Conservation (phyloP, 2,113 vertebrate species). For the Ptilorrhoa leucosticta region DNA sequence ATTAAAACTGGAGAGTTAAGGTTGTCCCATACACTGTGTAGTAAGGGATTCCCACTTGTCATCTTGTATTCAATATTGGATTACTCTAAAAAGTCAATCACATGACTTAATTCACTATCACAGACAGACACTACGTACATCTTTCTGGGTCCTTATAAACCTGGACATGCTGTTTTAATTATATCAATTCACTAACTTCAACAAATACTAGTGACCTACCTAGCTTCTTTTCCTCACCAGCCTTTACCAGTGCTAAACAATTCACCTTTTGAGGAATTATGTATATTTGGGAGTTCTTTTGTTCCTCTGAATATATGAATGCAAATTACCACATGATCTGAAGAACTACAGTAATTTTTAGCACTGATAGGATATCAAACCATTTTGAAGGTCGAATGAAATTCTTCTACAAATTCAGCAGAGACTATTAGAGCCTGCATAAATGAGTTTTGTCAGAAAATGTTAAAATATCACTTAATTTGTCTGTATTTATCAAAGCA, state of each 20-base stretch:
- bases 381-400: background rate
- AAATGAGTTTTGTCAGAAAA: background rate
- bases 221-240: background rate
- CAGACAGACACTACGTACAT: background rate
- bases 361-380: background rate
- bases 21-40: background rate
- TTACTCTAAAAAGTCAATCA: background rate
- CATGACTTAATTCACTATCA: background rate
- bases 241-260: background rate
- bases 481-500: background rate
- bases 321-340: background rate
- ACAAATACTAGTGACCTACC: background rate
- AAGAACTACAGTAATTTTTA: background rate
- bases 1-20: background rate
- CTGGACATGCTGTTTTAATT: background rate
- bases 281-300: background rate
- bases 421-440: background rate
- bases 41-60: background rate
- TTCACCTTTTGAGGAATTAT: background rate
- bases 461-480: background rate
- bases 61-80: background rate
- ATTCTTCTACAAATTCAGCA: background rate
- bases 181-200: background rate
- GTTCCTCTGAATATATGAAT: background rate
- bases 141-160: background rate